phyloP scores from a whole-genome alignment of 2,888 invertebrate genomes.

The Callyntrura guangdongensis region DNA sequence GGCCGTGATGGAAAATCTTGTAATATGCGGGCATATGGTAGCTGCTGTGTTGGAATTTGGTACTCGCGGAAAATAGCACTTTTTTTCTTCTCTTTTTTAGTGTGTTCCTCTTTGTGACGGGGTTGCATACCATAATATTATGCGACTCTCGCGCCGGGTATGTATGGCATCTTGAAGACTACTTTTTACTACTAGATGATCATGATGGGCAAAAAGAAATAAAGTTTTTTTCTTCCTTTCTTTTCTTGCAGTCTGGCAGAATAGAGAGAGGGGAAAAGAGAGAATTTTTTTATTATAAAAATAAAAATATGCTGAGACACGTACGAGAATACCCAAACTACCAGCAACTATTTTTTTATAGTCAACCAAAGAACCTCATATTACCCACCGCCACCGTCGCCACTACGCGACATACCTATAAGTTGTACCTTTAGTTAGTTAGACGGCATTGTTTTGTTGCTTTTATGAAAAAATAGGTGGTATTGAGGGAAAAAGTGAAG shows the following conservation, averaged over 20 bases:
- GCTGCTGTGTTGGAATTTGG: background rate
- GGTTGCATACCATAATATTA: background rate
- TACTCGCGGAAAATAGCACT: background rate
- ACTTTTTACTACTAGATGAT: background rate
- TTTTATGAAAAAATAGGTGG: constrained; percentile 2
- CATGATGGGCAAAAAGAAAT: constrained; percentile 19
- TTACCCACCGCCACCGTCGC: background rate
- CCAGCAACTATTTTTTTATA: constrained; percentile 46
- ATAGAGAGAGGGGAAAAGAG: background rate
- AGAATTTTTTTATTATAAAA: constrained; percentile 49
- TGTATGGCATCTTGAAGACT: constrained; percentile 2
- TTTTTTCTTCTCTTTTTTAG: constrained; percentile 30
- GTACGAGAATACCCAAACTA: constrained; percentile 25
- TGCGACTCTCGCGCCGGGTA: background rate
- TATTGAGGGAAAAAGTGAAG: background rate
- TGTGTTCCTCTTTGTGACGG: background rate
- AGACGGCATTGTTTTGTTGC: constrained; percentile 39
- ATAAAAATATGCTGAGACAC: constrained; percentile 62
- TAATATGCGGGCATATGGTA: background rate
- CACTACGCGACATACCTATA: constrained; percentile 9
- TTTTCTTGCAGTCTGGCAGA: background rate
- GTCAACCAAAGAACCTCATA: constrained; percentile 16
- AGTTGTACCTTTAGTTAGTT: constrained; percentile 11
- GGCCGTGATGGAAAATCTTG: background rate
- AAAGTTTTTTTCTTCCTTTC: constrained; percentile 33